Conservation (phyloP, 2,113 vertebrate genomes). For the Gallinago jamesoni region DNA sequence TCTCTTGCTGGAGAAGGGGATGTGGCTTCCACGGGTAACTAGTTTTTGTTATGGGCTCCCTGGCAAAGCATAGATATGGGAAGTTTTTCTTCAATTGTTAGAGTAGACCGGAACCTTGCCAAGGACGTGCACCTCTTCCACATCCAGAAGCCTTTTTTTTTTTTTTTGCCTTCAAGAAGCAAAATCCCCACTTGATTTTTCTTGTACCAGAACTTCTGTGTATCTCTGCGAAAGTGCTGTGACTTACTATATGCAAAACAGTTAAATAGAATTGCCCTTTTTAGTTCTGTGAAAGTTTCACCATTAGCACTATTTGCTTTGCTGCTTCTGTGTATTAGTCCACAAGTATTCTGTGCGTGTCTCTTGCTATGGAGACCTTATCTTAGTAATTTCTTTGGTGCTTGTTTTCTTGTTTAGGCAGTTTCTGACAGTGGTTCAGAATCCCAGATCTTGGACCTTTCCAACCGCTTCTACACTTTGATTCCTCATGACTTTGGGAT, state of each 20-base stretch:
- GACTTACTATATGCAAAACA: not conserved
- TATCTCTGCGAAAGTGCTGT: not conserved
- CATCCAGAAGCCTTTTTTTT: not conserved
- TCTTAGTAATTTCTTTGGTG: not conserved
- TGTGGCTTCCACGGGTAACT: not conserved
- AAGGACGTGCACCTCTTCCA: not conserved
- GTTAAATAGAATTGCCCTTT: not conserved
- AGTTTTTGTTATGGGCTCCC: not conserved
- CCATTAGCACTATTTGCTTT: not conserved
- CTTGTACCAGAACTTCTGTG: not conserved
- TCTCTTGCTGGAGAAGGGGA: not conserved
- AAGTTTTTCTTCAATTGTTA: not conserved
- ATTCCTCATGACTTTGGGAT: slow-evolving; percentile 99
- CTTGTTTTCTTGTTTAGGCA: slow-evolving; percentile 72
- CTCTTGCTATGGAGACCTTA: not conserved
- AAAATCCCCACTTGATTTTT: not conserved
- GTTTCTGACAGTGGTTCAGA: slow-evolving; percentile 84
- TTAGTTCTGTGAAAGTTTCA: not conserved
- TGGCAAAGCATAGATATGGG: not conserved
- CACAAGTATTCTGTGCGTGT: not conserved
- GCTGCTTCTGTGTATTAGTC: not conserved
- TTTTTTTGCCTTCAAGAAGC: not conserved
- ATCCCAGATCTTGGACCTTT: slow-evolving; percentile 91
- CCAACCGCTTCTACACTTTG: slow-evolving; percentile 96
- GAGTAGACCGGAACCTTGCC: not conserved